Evolutionary conservation across 2,888 invertebrate species (phyloP).

Genomic region (Eilema caniola): DNA sequence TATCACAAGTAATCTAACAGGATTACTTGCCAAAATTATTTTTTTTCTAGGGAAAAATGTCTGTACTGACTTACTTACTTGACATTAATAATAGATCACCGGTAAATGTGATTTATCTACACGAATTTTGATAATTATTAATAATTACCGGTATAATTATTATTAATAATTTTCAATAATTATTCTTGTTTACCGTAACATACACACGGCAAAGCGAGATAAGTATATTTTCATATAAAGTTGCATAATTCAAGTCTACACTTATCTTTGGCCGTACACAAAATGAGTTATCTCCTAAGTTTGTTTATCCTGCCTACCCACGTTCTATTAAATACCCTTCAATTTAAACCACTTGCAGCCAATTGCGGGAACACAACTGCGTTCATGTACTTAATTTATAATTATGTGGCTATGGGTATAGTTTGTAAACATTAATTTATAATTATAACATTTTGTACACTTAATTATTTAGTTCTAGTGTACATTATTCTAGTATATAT

Average conservation of each 20-base stretch:
- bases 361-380: conserved; percentile 21
- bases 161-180: too few relatives aligned
- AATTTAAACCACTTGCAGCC: conserved; percentile 8
- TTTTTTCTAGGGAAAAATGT: too few relatives aligned
- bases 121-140: too few relatives aligned
- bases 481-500: conserved; percentile 17
- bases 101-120: too few relatives aligned
- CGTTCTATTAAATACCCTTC: not conserved
- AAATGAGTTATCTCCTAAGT: not conserved
- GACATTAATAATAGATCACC: too few relatives aligned
- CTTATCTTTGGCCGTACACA: not conserved
- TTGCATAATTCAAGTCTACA: not conserved
- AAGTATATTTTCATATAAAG: too few relatives aligned
- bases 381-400: conserved; percentile 70
- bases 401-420: conserved; percentile 50
- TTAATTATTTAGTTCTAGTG: conserved; percentile 4
- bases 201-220: too few relatives aligned
- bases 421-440: conserved; percentile 64
- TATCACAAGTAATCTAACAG: too few relatives aligned
- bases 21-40: too few relatives aligned
- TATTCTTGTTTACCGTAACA: too few relatives aligned
- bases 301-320: conserved; percentile 11
- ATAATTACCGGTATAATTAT: too few relatives aligned
- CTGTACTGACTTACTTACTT: too few relatives aligned
- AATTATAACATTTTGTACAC: conserved; percentile 31